Conservation (phyloP, 2,113 vertebrate species). For the Junco hyemalis region DNA sequence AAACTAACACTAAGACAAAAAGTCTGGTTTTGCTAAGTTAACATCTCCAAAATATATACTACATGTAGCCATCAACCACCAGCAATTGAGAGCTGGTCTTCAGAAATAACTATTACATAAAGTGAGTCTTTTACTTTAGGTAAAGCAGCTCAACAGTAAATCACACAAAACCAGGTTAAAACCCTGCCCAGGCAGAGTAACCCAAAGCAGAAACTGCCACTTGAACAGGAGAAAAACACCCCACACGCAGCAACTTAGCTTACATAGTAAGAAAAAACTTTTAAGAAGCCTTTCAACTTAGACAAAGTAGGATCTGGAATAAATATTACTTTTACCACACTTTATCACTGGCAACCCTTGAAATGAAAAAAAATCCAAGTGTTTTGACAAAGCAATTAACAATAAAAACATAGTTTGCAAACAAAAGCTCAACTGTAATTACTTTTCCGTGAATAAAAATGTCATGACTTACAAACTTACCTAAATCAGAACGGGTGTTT, state of each 20-base stretch:
- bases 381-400: not conserved
- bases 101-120: not conserved
- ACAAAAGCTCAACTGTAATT: not conserved
- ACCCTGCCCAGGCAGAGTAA: not conserved
- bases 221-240: not conserved
- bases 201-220: not conserved
- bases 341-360: not conserved
- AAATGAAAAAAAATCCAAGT: not conserved
- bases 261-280: not conserved
- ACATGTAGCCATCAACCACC: not conserved
- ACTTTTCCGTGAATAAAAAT: not conserved
- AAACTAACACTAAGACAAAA: not conserved
- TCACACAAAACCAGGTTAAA: not conserved
- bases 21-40: not conserved
- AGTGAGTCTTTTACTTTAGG: not conserved
- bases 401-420: not conserved
- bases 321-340: not conserved
- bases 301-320: not conserved
- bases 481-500: conserved; percentile 96
- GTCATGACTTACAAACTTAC: conserved; percentile 74
- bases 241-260: not conserved
- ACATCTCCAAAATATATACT: not conserved
- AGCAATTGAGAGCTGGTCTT: not conserved
- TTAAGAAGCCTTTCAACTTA: not conserved
- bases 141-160: not conserved